These are phyloP conservation scores for Tichodroma muraria DNA, from an alignment of 2,113 vertebrate genomes.

Conservation along the genomic window DNA sequence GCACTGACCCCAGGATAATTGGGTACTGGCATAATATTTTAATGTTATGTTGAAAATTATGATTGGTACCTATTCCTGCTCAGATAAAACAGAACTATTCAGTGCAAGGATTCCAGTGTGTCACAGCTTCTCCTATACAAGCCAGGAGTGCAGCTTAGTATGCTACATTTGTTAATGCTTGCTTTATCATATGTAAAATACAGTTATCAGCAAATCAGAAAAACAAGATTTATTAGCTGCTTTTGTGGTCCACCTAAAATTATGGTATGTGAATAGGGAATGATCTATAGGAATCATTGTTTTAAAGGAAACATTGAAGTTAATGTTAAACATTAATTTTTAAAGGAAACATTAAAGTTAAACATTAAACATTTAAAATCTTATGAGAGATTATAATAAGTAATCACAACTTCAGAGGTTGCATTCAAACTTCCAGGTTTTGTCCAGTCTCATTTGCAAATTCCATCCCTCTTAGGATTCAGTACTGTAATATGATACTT, in stretches of 20 bases:
- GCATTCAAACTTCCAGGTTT: neutral
- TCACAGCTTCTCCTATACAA: neutral
- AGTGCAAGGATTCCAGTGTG: neutral
- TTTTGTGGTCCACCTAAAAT: neutral
- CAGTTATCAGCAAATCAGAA: neutral
- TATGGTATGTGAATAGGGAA: neutral
- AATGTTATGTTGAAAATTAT: neutral
- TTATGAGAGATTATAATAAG: neutral
- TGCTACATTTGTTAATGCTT: neutral
- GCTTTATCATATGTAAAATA: neutral
- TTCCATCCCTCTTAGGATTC: neutral
- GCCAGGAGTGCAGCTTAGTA: neutral
- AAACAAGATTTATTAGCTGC: neutral
- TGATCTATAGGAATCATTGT: neutral
- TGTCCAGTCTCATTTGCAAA: neutral
- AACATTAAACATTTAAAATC: too few species aligned
- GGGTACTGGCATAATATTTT: neutral
- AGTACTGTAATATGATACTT: neutral
- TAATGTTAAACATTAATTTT: too few species aligned
- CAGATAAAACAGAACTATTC: neutral
- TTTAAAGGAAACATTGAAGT: neutral
- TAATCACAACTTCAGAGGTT: neutral
- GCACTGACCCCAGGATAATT: neutral
- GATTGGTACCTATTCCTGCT: neutral
- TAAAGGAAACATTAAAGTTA: neutral